These are phyloP conservation scores for Leptopilina myrica DNA, from an alignment of 2,888 invertebrate species.

Conservation along the genomic window DNA sequence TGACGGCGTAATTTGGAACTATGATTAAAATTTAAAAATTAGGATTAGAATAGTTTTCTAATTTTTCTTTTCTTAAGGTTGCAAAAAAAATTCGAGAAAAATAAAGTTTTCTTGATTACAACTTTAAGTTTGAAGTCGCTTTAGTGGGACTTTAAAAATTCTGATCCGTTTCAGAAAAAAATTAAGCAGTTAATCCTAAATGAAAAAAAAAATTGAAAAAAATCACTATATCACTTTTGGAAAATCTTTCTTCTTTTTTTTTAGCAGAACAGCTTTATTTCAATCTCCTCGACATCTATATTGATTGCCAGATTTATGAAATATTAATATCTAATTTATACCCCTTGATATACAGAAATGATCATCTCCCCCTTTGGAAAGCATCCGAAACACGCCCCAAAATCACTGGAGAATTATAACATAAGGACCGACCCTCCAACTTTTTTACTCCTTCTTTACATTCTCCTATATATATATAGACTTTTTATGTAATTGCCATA, in stretches of 20 bases:
- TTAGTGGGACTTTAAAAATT: too few species aligned
- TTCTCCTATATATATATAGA: not conserved
- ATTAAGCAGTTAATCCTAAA: too few species aligned
- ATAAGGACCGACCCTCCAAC: slow-evolving; percentile 49
- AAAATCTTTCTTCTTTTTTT: slow-evolving; percentile 40
- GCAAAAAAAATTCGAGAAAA: too few species aligned
- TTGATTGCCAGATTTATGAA: slow-evolving; percentile 63
- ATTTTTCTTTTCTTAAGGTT: too few species aligned
- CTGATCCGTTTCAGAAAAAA: too few species aligned
- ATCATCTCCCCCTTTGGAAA: slow-evolving; percentile 57
- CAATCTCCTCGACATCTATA: slow-evolving; percentile 50
- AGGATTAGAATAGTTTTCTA: too few species aligned
- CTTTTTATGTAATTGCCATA: slow-evolving; percentile 47
- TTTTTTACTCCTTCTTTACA: slow-evolving; percentile 16
- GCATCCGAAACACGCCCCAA: slow-evolving; percentile 46
- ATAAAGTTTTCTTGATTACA: too few species aligned
- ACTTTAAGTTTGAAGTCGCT: too few species aligned
- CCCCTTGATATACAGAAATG: slow-evolving; percentile 62
- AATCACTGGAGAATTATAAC: slow-evolving; percentile 43
- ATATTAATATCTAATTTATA: slow-evolving; percentile 74
- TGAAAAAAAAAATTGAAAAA: too few species aligned
- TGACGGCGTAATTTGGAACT: too few species aligned
- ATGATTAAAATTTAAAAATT: too few species aligned
- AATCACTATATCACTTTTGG: not conserved
- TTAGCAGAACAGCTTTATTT: slow-evolving; percentile 26